These are phyloP conservation scores for Chydorus sphaericus DNA, from an alignment of 2,888 invertebrate species.

Conservation along the genomic window DNA sequence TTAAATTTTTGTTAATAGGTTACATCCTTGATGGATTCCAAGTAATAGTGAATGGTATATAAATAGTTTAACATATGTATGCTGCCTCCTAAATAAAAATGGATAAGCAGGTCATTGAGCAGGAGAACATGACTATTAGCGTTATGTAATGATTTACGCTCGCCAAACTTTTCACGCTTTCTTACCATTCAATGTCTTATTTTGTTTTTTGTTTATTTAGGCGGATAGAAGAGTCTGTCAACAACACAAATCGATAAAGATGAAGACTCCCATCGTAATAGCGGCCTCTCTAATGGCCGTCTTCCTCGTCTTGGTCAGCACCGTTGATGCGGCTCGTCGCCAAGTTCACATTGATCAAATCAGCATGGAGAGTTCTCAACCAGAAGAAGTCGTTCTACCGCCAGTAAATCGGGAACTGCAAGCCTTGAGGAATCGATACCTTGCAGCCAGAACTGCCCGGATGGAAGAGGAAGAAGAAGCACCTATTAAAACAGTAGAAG, in stretches of 20 bases:
- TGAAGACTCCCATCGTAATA: neutral
- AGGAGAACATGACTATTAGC: too few species aligned
- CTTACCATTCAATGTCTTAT: too few species aligned
- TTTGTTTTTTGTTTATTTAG: neutral
- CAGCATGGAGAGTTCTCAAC: constrained; percentile 10
- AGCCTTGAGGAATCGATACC: neutral
- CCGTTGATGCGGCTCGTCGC: neutral
- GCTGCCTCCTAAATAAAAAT: too few species aligned
- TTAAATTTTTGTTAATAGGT: too few species aligned
- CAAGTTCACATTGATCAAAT: constrained; percentile 10
- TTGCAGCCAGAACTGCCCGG: neutral
- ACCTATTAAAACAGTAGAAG: neutral
- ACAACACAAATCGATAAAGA: neutral
- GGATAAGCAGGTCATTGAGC: too few species aligned
- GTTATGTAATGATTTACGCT: too few species aligned
- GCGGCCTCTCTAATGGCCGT: neutral
- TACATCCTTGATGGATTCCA: too few species aligned
- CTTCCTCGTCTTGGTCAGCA: neutral
- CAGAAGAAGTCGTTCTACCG: constrained; percentile 4
- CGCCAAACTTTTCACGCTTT: too few species aligned
- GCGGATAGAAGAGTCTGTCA: neutral
- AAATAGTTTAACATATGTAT: too few species aligned
- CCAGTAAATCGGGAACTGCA: constrained; percentile 2
- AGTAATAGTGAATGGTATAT: too few species aligned
- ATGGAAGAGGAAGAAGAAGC: neutral